These are phyloP conservation scores for Esox niger DNA, from an alignment of 2,113 vertebrate genomes.

Conservation along the genomic window DNA sequence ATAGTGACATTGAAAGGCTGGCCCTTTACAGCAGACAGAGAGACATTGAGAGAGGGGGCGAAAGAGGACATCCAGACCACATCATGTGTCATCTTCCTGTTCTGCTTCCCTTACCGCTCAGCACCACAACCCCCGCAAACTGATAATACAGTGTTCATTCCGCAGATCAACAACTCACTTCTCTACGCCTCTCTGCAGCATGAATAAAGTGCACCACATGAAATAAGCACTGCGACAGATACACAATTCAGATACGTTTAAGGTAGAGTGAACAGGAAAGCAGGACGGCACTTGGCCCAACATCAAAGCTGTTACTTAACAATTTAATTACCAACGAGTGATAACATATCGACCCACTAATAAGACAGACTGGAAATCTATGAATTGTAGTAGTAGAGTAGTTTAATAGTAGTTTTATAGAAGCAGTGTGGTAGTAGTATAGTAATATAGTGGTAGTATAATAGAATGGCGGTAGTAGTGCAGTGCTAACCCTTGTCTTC, in stretches of 20 bases:
- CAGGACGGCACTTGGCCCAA: too few relatives aligned
- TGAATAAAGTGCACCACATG: neutral
- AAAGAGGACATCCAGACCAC: conserved; percentile 10
- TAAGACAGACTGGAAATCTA: too few relatives aligned
- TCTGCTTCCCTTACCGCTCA: conserved; percentile 27
- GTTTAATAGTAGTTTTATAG: too few relatives aligned
- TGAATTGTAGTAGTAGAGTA: too few relatives aligned
- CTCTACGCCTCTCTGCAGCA: too few relatives aligned
- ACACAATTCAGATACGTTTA: neutral
- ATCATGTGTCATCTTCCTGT: conserved; percentile 25
- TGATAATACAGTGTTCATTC: neutral
- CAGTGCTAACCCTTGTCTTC: conserved; percentile 84
- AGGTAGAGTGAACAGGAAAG: too few relatives aligned
- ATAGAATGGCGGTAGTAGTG: neutral
- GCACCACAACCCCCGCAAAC: neutral
- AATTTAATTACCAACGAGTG: too few relatives aligned
- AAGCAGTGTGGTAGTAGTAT: neutral
- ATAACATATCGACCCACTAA: too few relatives aligned
- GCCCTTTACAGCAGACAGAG: conserved; percentile 12
- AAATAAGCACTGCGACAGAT: neutral
- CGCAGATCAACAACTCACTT: neutral
- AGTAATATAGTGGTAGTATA: neutral
- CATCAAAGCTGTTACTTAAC: too few relatives aligned
- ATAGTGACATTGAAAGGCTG: too few relatives aligned
- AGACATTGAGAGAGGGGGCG: neutral